These are phyloP conservation scores for Psilopsiagon aymara DNA, from an alignment of 2,113 vertebrate genomes.

Conservation along the genomic window DNA sequence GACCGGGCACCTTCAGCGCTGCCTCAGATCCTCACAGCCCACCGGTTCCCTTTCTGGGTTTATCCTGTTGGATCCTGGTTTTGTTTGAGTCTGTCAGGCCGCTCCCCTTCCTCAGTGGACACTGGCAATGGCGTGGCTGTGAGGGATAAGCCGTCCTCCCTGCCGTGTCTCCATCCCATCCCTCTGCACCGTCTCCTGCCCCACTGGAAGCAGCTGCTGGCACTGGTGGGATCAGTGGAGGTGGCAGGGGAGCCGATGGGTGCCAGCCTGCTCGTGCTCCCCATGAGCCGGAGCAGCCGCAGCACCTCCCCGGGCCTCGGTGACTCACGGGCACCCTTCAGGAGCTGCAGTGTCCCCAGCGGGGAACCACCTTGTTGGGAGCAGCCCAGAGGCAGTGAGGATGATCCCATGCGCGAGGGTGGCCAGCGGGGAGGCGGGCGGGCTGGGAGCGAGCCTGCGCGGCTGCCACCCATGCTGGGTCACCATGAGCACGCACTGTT, in stretches of 20 bases:
- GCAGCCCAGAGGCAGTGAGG: neutral
- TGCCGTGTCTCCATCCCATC: accelerated
- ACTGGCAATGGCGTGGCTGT: neutral
- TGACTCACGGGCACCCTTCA: accelerated
- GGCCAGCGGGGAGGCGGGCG: neutral
- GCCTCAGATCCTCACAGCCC: neutral
- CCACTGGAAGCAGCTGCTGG: neutral
- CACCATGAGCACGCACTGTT: neutral
- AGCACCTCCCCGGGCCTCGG: accelerated
- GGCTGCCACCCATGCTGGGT: neutral
- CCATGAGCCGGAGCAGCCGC: accelerated
- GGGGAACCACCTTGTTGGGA: neutral
- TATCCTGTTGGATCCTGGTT: neutral
- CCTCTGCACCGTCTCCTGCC: neutral
- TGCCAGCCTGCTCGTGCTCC: accelerated
- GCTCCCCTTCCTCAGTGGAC: neutral
- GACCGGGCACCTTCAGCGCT: neutral
- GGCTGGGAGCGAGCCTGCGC: accelerated
- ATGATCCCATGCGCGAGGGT: accelerated
- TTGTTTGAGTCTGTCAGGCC: neutral
- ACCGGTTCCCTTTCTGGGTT: neutral
- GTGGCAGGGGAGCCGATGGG: accelerated
- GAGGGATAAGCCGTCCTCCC: neutral
- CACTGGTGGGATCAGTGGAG: accelerated
- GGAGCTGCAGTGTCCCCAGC: neutral